These are phyloP conservation scores for Brachionus sp. DNA, from an alignment of 1,140 invertebrate genomes.

Conservation along the genomic window DNA sequence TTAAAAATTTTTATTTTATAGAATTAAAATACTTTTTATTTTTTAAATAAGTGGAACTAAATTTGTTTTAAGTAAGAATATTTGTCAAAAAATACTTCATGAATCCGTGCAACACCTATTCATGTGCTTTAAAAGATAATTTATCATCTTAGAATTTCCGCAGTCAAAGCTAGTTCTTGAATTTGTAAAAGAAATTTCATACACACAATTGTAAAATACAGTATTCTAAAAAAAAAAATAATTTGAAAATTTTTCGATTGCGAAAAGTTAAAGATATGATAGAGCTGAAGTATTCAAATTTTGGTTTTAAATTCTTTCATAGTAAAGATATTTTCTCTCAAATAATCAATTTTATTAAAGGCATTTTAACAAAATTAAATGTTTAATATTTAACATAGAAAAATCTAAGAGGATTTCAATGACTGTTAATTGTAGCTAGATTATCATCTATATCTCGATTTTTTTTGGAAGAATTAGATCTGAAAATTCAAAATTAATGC, in stretches of 20 bases:
- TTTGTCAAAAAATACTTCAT: background rate
- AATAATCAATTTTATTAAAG: too few species aligned
- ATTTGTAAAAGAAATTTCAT: background rate
- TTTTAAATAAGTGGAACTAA: background rate
- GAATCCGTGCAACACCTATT: background rate
- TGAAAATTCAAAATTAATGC: background rate
- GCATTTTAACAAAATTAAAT: too few species aligned
- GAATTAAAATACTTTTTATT: background rate
- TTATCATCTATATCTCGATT: background rate
- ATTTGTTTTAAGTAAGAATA: background rate
- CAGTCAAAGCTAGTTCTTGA: background rate
- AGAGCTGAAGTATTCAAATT: background rate
- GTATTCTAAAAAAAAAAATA: background rate
- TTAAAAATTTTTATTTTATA: background rate
- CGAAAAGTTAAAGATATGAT: background rate
- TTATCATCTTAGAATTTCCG: background rate
- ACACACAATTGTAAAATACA: background rate
- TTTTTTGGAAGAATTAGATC: background rate
- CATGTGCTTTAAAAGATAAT: background rate
- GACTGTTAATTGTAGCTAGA: background rate
- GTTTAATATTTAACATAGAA: too few species aligned
- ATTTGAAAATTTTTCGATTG: too few species aligned
- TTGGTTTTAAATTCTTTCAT: too few species aligned
- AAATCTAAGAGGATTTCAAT: background rate
- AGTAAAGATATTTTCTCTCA: too few species aligned